Base-by-base conservation (phyloP, 92 coral and sea anemone genomes). In the Blastomussa wellsi region DNA sequence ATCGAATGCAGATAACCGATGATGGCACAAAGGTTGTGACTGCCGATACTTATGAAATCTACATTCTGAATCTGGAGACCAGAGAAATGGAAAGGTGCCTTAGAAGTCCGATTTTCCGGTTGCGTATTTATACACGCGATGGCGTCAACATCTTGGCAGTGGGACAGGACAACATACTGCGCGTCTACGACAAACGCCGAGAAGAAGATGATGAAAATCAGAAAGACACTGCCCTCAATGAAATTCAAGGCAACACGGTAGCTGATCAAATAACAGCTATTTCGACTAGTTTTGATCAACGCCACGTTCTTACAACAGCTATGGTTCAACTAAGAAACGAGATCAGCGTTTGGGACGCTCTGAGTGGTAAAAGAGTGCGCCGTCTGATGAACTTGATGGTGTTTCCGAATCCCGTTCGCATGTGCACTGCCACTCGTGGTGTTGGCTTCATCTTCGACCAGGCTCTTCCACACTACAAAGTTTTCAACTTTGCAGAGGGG, bases 371-470 rank as follows among this genome's bases (percentile, higher is more conserved):
- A 73, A 90, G 91, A 72, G 90, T 94, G 24, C 93, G 95, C 7
- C 87, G 90, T 22, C 44, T 90, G 36, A 88, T 76, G 77, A 78
- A 65, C 42, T 55, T 83, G 39, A 90, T 64, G 26, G 82, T 90
- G 69, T 95, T 81, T 53, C 97, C 99, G 31, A 89, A 82, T 53
- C 90, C 93, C 16, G 53, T 97, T 38, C 93, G 97, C 71, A 86
- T 94, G 92, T 82, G 64, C 79, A 89, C 92, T 20, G 69, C 92
- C 28, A 94, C 98, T 2, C 91, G 92, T 26, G 94, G 95, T 28
- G 93, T 95, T 47, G 98, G 93, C 47, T 92, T 87, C 79, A 97
- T 97, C 60, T 79, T 87, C 83, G 92, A 97, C 86, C 95, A 94
- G 65, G 80, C 72, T 9, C 79, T 89, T 32, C 89, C 91, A 47